Evolutionary conservation across 2,113 vertebrate genomes (phyloP).

Genomic region (Halichoeres trimaculatus): DNA sequence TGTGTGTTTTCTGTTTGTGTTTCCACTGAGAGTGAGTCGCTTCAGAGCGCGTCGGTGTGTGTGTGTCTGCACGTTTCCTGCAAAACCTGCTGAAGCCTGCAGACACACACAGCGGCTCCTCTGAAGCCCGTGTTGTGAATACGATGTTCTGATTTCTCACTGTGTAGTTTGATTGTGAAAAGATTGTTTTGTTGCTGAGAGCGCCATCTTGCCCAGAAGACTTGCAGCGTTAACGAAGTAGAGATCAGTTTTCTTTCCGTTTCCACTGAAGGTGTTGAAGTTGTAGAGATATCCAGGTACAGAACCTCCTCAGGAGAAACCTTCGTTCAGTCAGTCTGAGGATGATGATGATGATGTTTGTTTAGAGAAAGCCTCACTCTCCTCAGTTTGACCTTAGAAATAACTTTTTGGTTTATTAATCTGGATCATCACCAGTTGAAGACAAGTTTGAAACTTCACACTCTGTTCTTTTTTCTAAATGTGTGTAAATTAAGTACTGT

Average conservation of each 20-base stretch:
- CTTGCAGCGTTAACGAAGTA: slow-evolving; percentile 56
- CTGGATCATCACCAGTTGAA: slow-evolving; percentile 31
- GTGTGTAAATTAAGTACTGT: slow-evolving; percentile 67
- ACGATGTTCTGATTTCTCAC: slow-evolving; percentile 32
- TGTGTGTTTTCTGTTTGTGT: slow-evolving; percentile 54
- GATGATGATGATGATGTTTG: background rate
- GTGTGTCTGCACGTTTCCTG: slow-evolving; percentile 34
- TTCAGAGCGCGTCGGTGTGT: no score
- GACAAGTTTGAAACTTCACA: slow-evolving; percentile 28
- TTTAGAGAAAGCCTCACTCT: slow-evolving; percentile 33
- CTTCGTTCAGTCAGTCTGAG: no score
- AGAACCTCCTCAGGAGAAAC: slow-evolving; percentile 40
- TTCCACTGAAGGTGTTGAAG: slow-evolving; percentile 22
- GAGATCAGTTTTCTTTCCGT: slow-evolving; percentile 11
- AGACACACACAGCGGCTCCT: background rate
- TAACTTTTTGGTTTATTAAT: background rate
- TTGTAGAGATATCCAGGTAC: slow-evolving; percentile 28
- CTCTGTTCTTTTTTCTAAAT: slow-evolving; percentile 29
- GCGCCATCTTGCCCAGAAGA: slow-evolving; percentile 47
- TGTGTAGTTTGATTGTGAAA: slow-evolving; percentile 50
- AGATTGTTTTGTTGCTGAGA: slow-evolving; percentile 22
- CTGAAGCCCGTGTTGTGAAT: slow-evolving; percentile 42
- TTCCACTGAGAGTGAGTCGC: slow-evolving; percentile 37
- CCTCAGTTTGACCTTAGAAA: background rate
- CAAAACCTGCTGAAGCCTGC: slow-evolving; percentile 28